Conservation (phyloP, 2,113 vertebrate species). For the Pleuronectes platessa region DNA sequence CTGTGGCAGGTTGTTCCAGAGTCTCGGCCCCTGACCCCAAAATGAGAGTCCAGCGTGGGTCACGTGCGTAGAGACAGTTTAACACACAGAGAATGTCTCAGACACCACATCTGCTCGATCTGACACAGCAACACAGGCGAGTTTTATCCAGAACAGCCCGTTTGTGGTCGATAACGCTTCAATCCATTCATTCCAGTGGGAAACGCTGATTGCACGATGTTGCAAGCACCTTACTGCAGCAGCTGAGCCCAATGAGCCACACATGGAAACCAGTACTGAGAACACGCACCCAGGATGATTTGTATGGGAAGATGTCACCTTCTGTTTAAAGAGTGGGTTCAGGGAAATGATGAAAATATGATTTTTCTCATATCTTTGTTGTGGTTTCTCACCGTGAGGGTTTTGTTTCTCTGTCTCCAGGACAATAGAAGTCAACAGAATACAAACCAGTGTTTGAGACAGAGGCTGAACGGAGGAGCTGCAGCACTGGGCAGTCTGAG, state of each 20-base stretch:
- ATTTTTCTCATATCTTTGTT: too few species aligned
- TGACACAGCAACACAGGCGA: neutral
- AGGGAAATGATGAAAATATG: neutral
- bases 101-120: constrained; percentile 38
- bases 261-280: constrained; percentile 27
- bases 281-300: constrained; percentile 3
- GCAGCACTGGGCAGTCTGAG: too few species aligned
- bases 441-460: too few species aligned
- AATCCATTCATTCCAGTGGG: constrained; percentile 33
- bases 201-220: constrained; percentile 32
- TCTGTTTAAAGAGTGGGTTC: constrained; percentile 7
- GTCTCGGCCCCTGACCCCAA: neutral
- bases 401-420: neutral
- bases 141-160: constrained; percentile 45
- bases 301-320: constrained; percentile 30
- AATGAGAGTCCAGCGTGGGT: neutral
- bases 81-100: neutral
- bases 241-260: constrained; percentile 46
- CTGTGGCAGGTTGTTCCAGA: too few species aligned
- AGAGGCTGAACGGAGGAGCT: too few species aligned
- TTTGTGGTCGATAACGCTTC: constrained; percentile 30
- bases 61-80: too few species aligned
- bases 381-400: neutral
- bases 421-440: too few species aligned
- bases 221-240: constrained; percentile 50